phyloP scores from a whole-genome alignment of 2,113 vertebrate species.

The Pandion haliaetus region DNA sequence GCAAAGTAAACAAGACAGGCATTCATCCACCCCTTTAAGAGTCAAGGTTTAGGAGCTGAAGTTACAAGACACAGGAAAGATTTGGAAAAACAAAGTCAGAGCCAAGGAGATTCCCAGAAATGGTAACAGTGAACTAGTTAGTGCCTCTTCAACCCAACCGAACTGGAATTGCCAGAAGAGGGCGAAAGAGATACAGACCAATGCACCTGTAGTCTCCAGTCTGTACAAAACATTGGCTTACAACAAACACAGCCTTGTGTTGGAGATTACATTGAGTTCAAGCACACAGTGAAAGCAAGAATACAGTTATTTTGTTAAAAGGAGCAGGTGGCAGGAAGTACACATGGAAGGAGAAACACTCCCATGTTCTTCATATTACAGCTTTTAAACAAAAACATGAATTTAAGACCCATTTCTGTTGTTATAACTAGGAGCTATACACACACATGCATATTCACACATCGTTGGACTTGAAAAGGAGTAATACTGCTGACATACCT shows the following conservation, averaged over 20 bases:
- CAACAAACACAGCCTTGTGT: not conserved
- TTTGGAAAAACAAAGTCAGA: not conserved
- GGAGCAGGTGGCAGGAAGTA: not conserved
- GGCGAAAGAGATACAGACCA: not conserved
- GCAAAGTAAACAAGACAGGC: not conserved
- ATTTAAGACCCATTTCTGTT: not conserved
- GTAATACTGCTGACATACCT: slow-evolving; percentile 73
- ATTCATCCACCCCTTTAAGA: not conserved
- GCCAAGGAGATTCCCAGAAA: not conserved
- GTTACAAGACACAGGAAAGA: not conserved
- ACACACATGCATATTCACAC: not conserved
- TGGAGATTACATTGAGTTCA: not conserved
- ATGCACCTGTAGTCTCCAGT: not conserved
- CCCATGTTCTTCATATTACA: not conserved
- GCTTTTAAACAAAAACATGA: not conserved
- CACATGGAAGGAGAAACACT: not conserved
- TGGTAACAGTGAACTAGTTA: accelerated
- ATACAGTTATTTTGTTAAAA: not conserved
- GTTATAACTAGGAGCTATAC: not conserved
- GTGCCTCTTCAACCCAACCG: not conserved
- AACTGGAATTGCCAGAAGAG: not conserved
- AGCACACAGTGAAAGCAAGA: not conserved
- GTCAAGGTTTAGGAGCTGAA: not conserved
- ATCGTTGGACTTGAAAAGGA: not conserved
- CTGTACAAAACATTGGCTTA: not conserved